A percentile compares a stretch with the other conserved stretches of the same genome.
phyloP scores from a whole-genome alignment of 2,888 invertebrate genomes.

The Hirtodrosophila cameraria region DNA sequence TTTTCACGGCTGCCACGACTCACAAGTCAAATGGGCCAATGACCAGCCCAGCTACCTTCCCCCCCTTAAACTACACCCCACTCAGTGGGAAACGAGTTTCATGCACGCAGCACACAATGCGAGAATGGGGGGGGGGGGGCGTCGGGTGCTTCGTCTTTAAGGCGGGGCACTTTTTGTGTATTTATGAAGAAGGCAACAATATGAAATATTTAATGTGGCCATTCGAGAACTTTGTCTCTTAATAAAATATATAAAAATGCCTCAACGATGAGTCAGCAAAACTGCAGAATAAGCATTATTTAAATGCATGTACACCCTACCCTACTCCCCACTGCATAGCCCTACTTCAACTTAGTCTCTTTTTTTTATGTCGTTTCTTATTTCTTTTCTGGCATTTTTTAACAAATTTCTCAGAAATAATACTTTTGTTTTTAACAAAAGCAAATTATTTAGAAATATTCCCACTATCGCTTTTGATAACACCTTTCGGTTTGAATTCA shows the following conservation, averaged over 20 bases:
- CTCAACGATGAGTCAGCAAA: conserved; percentile 3
- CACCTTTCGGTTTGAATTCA: no score
- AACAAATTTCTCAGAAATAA: no score
- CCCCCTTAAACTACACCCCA: no score
- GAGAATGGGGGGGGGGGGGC: neutral
- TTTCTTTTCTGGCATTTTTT: no score
- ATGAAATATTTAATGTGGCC: neutral
- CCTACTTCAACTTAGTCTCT: no score
- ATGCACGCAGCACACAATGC: conserved; percentile 51
- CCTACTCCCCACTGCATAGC: no score
- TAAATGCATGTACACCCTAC: no score
- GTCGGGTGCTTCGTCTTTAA: neutral
- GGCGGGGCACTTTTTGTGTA: conserved; percentile 22
- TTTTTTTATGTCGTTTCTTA: no score
- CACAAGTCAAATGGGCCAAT: conserved; percentile 48
- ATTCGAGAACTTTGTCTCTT: conserved; percentile 4
- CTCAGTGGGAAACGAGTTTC: conserved; percentile 49
- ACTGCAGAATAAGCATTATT: no score
- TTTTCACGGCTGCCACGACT: conserved; percentile 61
- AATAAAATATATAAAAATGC: neutral
- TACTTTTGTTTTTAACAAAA: no score
- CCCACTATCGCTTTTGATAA: no score
- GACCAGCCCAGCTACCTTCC: conserved; percentile 28
- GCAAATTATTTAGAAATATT: no score
- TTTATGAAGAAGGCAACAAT: neutral